Evolutionary conservation across 2,888 invertebrate species (phyloP).

Genomic region (Agrotis segetum): DNA sequence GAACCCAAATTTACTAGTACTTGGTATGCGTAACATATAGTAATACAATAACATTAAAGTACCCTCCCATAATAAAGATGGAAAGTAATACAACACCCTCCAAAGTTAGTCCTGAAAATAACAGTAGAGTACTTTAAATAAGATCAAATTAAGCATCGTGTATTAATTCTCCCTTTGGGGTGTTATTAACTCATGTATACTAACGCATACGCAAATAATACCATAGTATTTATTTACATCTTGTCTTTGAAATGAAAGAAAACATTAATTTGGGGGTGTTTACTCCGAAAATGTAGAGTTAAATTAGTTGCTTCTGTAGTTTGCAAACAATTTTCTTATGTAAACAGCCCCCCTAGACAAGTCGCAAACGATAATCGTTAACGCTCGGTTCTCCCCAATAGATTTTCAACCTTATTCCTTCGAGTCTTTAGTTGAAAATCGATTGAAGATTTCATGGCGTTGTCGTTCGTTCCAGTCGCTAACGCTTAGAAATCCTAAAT

Average conservation of each 20-base stretch:
- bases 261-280: conserved; percentile 6
- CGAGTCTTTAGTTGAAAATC: too few species aligned
- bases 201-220: background rate
- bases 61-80: background rate
- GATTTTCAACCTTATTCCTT: too few species aligned
- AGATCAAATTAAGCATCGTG: background rate
- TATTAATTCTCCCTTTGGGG: background rate
- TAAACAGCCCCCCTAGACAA: too few species aligned
- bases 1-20: too few species aligned
- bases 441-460: too few species aligned
- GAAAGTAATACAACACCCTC: background rate
- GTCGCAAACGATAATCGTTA: too few species aligned
- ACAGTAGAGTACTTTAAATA: background rate
- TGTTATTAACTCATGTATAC: background rate
- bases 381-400: too few species aligned
- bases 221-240: conserved; percentile 12
- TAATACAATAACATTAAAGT: too few species aligned
- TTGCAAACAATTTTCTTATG: background rate
- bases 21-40: too few species aligned
- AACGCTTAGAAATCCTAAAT: too few species aligned
- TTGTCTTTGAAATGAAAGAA: background rate
- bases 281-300: background rate
- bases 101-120: conserved; percentile 9
- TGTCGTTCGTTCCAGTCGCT: too few species aligned
- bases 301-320: conserved; percentile 7